Base-by-base conservation (phyloP, 2,888 invertebrate species). In the Morinoia aosen region DNA sequence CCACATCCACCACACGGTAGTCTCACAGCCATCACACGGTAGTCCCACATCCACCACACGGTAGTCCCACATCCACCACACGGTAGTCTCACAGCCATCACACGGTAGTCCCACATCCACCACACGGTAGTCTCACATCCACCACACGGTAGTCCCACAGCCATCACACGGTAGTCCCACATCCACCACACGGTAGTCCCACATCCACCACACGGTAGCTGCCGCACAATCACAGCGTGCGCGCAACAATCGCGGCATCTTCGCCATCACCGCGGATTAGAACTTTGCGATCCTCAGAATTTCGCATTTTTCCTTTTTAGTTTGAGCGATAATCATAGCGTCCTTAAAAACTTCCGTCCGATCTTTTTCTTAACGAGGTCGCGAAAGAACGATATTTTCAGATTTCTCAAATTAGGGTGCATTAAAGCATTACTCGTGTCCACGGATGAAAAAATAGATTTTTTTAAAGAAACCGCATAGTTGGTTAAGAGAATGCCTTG, bases 311-410 rank as follows among this genome's bases (percentile, higher is more conserved):
- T 76, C 76, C 76, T 16, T 19, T 76, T 76, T 19, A 76, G 76
- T 76, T 76, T 76, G 76, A 76, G 76, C 76, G 76, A 76, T 76
- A 76, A 76, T 76, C 76, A 76, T 76, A 19, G 76, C 76, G 76
- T 14, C 76, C 76, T 33, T 76, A 76, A 76, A 76, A 76, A 76
- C 76, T 76, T 76, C 76, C 8, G 76, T 33, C 33, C 76, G 33
- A 76, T 76, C 76, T 76, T 76, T 76, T 33, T 76, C 76, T 0
- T 76, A 33, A 76, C 76, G 33, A 76, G 76, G 76, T 76, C 76
- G 25, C 25, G 76, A 16, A 16, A 33, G 76, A 10, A 76, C 76
- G 76, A 10, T 33, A 25, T 76, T 76, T 76, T 33, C 1, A 33
- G 33, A 33, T 33, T 33, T 33, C 25, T 76, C 25, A 76, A 25